Conservation (phyloP, 64 coral and sea anemone species). For the Acropora yongei region DNA sequence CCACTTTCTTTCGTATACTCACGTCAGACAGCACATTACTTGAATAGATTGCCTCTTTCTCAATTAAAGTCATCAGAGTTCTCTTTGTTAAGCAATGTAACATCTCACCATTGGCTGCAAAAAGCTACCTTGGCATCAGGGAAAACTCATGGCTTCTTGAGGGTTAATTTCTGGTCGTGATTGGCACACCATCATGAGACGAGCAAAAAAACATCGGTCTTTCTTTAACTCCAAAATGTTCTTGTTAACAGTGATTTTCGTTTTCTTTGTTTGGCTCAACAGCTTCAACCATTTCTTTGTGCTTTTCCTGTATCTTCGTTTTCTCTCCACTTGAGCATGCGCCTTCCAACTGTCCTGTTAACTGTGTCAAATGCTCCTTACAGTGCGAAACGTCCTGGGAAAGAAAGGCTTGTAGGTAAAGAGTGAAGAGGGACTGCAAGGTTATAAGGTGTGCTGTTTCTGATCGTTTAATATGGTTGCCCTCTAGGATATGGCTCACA, state of each 20-base stretch:
- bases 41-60: background rate
- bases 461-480: conserved; percentile 44
- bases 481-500: conserved; percentile 57
- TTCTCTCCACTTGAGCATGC: conserved; percentile 39
- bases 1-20: no score
- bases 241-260: background rate
- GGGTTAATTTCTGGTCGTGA: background rate
- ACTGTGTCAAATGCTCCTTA: conserved; percentile 4
- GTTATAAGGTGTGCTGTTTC: conserved; percentile 62
- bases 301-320: conserved; percentile 30
- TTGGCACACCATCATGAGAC: background rate
- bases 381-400: background rate
- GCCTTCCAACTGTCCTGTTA: conserved; percentile 40
- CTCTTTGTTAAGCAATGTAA: conserved; percentile 39
- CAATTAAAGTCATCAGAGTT: conserved; percentile 28
- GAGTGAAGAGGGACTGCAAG: conserved; percentile 49
- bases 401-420: conserved; percentile 63
- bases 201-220: background rate
- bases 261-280: background rate
- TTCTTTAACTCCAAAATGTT: background rate
- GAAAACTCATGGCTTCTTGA: conserved; percentile 70
- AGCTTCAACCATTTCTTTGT: conserved; percentile 13
- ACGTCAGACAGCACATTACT: no score
- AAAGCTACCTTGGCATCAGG: conserved; percentile 40
- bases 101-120: conserved; percentile 63